A percentile compares a stretch with the other conserved stretches of the same genome.
Conservation (phyloP, 2,888 invertebrate species). For the Amphipoea oculea region DNA sequence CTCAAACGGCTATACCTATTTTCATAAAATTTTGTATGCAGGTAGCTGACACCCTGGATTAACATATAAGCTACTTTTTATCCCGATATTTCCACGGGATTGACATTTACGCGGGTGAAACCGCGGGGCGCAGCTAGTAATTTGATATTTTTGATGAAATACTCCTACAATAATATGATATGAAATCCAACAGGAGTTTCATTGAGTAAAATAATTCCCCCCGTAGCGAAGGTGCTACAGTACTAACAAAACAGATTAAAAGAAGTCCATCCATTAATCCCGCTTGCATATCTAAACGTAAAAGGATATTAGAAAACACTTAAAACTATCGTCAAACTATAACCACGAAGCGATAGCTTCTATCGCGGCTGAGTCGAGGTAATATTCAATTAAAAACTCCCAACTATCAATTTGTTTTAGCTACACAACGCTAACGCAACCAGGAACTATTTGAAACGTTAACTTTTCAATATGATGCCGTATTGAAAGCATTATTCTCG, state of each 20-base stretch:
- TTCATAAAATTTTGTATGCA: no score
- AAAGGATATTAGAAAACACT: conserved; percentile 8
- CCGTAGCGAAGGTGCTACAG: no score
- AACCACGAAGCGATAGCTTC: conserved; percentile 11
- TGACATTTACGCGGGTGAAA: no score
- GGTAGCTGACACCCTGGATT: no score
- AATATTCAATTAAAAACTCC: conserved; percentile 53
- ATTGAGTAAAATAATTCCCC: no score
- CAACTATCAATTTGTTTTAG: conserved; percentile 45
- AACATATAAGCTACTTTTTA: no score
- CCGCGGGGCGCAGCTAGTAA: no score
- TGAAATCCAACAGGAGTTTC: no score
- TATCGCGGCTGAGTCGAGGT: neutral
- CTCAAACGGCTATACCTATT: no score
- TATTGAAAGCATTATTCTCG: conserved; percentile 33
- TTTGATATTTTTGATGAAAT: no score
- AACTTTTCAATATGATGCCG: conserved; percentile 46
- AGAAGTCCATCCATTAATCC: neutral
- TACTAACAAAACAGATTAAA: neutral
- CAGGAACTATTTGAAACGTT: conserved; percentile 39
- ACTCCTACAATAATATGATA: no score
- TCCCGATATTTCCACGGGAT: no score
- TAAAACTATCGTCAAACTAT: conserved; percentile 23
- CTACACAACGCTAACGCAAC: conserved; percentile 28
- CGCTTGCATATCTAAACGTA: neutral